These are phyloP conservation scores for Tretioscincus oriximinensis DNA, from an alignment of 2,113 vertebrate genomes.

Conservation along the genomic window DNA sequence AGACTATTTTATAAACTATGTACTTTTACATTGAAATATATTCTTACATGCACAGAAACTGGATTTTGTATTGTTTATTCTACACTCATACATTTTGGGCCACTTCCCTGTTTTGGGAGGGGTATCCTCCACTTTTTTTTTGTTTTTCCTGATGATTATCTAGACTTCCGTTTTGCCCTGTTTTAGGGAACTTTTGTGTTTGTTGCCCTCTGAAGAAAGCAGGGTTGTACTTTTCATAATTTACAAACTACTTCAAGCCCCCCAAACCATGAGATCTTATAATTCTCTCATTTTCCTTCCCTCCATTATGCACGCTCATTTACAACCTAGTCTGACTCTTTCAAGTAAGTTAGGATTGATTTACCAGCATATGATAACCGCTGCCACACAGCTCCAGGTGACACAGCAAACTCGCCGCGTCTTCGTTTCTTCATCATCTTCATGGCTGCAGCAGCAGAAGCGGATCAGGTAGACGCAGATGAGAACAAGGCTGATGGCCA, in stretches of 20 bases:
- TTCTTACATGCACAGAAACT: no score
- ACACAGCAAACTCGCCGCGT: constrained; percentile 82
- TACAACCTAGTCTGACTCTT: neutral
- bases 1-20: no score
- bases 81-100: no score
- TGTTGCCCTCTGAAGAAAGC: no score
- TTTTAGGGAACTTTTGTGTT: neutral
- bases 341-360: neutral
- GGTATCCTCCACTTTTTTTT: no score
- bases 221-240: no score
- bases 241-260: no score
- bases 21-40: no score
- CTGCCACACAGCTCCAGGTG: constrained; percentile 87
- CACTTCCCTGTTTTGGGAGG: no score
- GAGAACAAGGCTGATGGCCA: constrained; percentile 84
- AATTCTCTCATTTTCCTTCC: neutral
- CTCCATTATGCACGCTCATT: neutral
- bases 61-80: no score
- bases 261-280: neutral
- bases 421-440: constrained; percentile 83
- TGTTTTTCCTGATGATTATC: no score
- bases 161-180: no score
- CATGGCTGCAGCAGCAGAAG: constrained; percentile 85
- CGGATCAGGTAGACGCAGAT: constrained; percentile 88
- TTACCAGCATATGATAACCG: constrained; percentile 90